Base-by-base conservation (phyloP, 2,113 vertebrate species). In the Daphoenositta chrysoptera region DNA sequence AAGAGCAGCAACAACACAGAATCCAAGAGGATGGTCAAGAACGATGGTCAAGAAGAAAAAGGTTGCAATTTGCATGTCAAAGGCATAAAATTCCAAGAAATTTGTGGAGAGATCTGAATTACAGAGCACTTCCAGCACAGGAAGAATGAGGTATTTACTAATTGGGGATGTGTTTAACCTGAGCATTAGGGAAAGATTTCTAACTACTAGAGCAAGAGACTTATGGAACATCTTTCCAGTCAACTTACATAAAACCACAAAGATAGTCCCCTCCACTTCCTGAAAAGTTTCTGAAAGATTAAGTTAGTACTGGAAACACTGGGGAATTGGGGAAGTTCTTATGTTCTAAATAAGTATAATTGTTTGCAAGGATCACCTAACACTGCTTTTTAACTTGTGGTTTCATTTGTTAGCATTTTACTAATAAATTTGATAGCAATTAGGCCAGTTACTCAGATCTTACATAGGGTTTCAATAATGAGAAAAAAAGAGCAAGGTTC, bases 401-500 rank as follows among this genome's bases (percentile, higher is more conserved):
- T 13, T 82, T 78, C 14, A 4, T 65, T 82, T 71, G 17, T 63
- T 84, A 75, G 13, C 8, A 2, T 75, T 89, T 84, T 35, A 23
- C 13, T 60, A 31, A 31, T 44, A 56, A 40, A 9, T 80, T 65
- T 14, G 16, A 33, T 35, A 72, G 23, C 44, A 51, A 24, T 83
- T 64, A 63, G 24, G 8, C 26, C 30, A n/a, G 31, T 89, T 50
- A 50, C 35, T 77, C 10, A 19, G 31, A 6, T 61, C n/a, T 85
- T 85, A 13, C 1, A 2, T 58, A 64, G 28, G 0, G 0, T 65
- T 90, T 83, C 26, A 56, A 1, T 47, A 37, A 16, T 24, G 28
- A 70, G 18, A 10, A 47, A 61, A 47, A 75, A 51, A 22, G 12
- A 35, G 3, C 3, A 3, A 39, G 11, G 10, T 27, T 42, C 19